Evolutionary conservation across 2,888 invertebrate genomes (phyloP), one percentile per base, ranked within the genome.

Genomic region (Eulithis testata): DNA sequence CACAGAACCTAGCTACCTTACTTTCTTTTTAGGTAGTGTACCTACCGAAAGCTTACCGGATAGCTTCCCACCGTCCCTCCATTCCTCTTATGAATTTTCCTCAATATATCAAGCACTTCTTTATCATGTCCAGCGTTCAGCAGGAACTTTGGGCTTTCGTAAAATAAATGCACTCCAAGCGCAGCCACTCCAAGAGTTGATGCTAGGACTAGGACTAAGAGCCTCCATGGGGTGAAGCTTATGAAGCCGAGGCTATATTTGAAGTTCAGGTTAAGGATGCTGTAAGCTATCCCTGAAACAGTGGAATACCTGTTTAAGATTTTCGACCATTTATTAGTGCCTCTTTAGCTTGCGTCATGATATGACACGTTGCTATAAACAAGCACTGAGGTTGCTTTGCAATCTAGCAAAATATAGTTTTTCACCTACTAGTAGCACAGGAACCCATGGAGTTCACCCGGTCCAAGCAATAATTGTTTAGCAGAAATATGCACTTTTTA

Each of bases 61-160:
- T 57, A 57, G 14, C 11, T 57, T 47, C 14, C 47, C 36, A 37
- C 57, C 40, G 40, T 9, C 31, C 57, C 49, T 12, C 57, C 57
- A 49, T 57, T 57, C 49, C 37, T 81, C 0, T 83, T 72, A 78
- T 94, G 95, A 7, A 96, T 95, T 60, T 79, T 88, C 56, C 78
- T 78, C 70, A 96, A 92, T 11, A 95, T 88, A 11, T 87, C 71
- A 21, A 96, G 72, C 0, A 96, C 95, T 70, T 94, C 91, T 2
- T 90, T 87, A 64, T 94, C 94, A 21, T 87, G 86, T 4, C 95
- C 94, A 66, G 91, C 91, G 37, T 94, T 93, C 82, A 96, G 92
- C 4, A 96, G 83, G 78, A 95, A 96, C 81, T 96, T 96, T 0
- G 96, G 96, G 79, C 95, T 96, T 81, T 96, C 96, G 8, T 95